These are phyloP conservation scores for Cydia splendana DNA, from an alignment of 1,140 invertebrate genomes.

Conservation along the genomic window DNA sequence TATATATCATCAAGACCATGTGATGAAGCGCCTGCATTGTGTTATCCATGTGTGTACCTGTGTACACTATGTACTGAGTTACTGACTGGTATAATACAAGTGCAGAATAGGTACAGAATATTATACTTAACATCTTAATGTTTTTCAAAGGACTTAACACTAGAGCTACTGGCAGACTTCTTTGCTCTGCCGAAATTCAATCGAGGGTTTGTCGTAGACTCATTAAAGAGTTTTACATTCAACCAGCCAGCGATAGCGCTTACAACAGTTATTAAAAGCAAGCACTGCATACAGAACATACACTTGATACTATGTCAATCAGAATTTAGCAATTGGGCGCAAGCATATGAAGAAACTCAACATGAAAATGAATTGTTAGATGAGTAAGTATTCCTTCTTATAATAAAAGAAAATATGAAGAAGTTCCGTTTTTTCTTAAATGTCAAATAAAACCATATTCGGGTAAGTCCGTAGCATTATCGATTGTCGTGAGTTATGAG, in stretches of 20 bases:
- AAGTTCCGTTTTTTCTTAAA: slow-evolving; percentile 9
- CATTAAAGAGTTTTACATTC: slow-evolving; percentile 59
- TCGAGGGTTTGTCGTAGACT: slow-evolving; percentile 64
- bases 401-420: neutral
- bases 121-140: neutral
- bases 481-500: too few species aligned
- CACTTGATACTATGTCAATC: slow-evolving; percentile 66
- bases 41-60: too few species aligned
- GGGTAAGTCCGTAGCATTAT: too few species aligned
- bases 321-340: slow-evolving; percentile 65
- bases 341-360: slow-evolving; percentile 58
- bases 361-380: slow-evolving; percentile 53
- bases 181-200: slow-evolving; percentile 58
- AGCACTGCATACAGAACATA: slow-evolving; percentile 57
- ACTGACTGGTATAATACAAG: too few species aligned
- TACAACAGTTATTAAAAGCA: slow-evolving; percentile 64
- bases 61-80: too few species aligned
- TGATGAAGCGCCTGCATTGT: too few species aligned
- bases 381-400: slow-evolving; percentile 52
- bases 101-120: too few species aligned
- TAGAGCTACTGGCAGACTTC: slow-evolving; percentile 61
- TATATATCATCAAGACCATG: too few species aligned
- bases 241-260: slow-evolving; percentile 58
- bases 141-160: slow-evolving; percentile 60
- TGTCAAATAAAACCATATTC: too few species aligned